Evolutionary conservation across 2,888 invertebrate genomes (phyloP), one percentile per base, ranked within the genome.

Genomic region (Belgica antarctica): DNA sequence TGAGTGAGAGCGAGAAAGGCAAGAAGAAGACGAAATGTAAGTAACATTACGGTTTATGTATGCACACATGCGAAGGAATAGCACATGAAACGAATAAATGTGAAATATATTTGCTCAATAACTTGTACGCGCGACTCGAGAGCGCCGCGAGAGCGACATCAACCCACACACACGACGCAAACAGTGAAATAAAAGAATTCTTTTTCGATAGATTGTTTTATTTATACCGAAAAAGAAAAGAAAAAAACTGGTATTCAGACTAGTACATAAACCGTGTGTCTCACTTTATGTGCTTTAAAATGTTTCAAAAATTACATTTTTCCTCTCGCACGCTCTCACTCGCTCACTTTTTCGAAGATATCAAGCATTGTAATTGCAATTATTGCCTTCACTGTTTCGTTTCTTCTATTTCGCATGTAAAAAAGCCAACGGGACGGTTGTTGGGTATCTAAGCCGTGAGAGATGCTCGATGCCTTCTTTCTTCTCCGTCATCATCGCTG

Each of bases 161-260:
- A 12, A 41, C 4, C 41, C 41, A 10, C 41, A 10, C 41, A 41
- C 41, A n/a, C 41, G n/a, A 41, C 41, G 41, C 10, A 41, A 41
- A n/a, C 41, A 15, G 41, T 15, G 41, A 41, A 59, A 59, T 57
- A 25, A 68, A 66, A 66, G 61, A 61, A 61, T 61, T 62, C 34
- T 62, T 34, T 68, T 68, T 68, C 68, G 47, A 68, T 68, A 68
- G 22, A 68, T 68, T 57, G 68, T 57, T 68, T 57, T 68, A 57
- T 68, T 57, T 68, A 57, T 65, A 41, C 19, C 27, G 59, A 34
- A 47, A 27, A 47, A 22, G 52, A 19, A 70, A 70, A 62, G 36
- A 65, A 27, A 63, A 63, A 63, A 63, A 36, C 31, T n/a, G n/a
- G n/a, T n/a, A n/a, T n/a, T n/a, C n/a, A n/a, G 19, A 36, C 62